These are phyloP conservation scores for Dinocampus coccinellae DNA, from an alignment of 2,888 invertebrate species.

Conservation along the genomic window DNA sequence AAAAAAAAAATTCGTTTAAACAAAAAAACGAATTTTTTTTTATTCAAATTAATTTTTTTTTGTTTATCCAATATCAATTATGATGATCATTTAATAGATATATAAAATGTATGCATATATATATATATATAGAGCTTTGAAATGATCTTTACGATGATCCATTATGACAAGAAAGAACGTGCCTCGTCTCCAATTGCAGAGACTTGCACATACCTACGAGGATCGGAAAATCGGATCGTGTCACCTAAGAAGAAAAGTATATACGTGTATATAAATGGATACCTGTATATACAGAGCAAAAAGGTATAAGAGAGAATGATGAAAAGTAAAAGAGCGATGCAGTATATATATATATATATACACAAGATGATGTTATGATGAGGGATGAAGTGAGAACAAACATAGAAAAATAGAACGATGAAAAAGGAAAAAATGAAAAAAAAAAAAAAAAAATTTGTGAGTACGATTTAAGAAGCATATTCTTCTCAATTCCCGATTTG, in stretches of 20 bases:
- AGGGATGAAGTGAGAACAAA: not conserved
- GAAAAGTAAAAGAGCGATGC: not conserved
- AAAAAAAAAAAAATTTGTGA: conserved; percentile 39
- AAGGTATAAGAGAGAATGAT: not conserved
- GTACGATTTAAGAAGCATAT: conserved; percentile 48
- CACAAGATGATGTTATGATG: conserved; percentile 13
- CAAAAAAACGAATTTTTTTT: too few relatives aligned
- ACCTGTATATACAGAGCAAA: not conserved
- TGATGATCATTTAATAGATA: too few relatives aligned
- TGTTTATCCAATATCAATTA: too few relatives aligned
- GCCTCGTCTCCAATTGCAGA: conserved; percentile 53
- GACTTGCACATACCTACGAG: conserved; percentile 41
- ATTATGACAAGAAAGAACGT: conserved; percentile 46
- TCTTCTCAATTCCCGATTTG: conserved; percentile 46
- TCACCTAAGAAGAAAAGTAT: conserved; percentile 17
- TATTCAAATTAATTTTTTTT: too few relatives aligned
- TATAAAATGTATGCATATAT: too few relatives aligned
- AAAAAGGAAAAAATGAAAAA: not conserved
- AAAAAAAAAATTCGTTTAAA: too few relatives aligned
- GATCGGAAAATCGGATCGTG: conserved; percentile 37
- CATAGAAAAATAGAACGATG: too few relatives aligned
- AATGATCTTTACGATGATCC: not conserved
- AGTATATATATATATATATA: conserved; percentile 3
- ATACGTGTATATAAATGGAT: not conserved
- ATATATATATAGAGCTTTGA: not conserved